Conservation (phyloP, 2,113 vertebrate genomes). For the Aviceda subcristata region DNA sequence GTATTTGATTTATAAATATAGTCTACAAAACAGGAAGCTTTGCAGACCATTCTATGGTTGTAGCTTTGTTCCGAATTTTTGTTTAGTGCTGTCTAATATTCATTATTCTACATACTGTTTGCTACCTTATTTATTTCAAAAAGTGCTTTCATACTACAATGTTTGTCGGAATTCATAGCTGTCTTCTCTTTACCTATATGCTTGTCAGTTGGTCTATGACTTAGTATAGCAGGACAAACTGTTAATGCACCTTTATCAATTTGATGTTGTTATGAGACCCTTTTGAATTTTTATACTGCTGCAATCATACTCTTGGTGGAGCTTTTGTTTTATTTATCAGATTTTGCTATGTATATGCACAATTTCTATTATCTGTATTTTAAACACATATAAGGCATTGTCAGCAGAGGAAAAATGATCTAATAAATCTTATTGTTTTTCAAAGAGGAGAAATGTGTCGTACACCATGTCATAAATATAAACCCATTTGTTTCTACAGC, state of each 20-base stretch:
- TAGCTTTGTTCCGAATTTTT: background rate
- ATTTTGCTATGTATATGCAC: background rate
- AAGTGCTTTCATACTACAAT: background rate
- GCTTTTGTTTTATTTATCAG: conserved; percentile 61
- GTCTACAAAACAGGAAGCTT: background rate
- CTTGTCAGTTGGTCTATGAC: background rate
- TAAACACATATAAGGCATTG: conserved; percentile 4
- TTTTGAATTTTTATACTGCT: conserved; percentile 7
- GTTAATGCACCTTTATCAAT: conserved; percentile 6
- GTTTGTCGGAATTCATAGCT: background rate
- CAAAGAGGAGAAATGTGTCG: background rate
- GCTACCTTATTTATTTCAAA: background rate
- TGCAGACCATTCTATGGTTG: background rate
- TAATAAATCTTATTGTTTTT: conserved; percentile 39
- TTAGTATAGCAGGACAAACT: background rate
- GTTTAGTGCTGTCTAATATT: background rate
- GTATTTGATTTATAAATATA: background rate
- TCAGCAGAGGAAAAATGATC: conserved; percentile 14
- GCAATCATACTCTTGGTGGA: conserved; percentile 53
- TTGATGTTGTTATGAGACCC: background rate
- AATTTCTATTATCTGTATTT: conserved; percentile 7
- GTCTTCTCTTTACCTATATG: background rate
- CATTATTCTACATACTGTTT: background rate
- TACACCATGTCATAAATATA: background rate
- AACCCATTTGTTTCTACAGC: background rate